Evolutionary conservation across 2,888 invertebrate species (phyloP).

Genomic region (Lasioglossum lativentre): DNA sequence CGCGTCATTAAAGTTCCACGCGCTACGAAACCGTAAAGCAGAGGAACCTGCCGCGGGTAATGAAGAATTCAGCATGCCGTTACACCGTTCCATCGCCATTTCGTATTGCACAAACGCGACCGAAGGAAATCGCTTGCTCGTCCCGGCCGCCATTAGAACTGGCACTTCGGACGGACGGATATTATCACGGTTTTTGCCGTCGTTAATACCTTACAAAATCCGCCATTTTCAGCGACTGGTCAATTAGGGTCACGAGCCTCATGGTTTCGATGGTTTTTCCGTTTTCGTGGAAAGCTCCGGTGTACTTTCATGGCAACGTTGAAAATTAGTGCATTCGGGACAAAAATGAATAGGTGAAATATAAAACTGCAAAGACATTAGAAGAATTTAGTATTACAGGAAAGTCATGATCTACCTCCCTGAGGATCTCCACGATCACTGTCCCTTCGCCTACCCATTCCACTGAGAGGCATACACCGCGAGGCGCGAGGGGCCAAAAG

Average conservation of each 20-base stretch:
- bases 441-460: too few relatives aligned
- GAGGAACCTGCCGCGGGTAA: conserved; percentile 33
- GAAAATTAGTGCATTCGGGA: too few relatives aligned
- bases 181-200: background rate
- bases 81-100: conserved; percentile 37
- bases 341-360: too few relatives aligned
- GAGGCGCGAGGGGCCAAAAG: too few relatives aligned
- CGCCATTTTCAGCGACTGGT: background rate
- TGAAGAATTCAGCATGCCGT: conserved; percentile 44
- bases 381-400: too few relatives aligned
- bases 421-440: too few relatives aligned
- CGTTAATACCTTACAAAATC: background rate
- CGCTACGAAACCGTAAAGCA: conserved; percentile 40
- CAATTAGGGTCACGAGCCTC: background rate
- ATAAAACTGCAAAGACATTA: too few relatives aligned
- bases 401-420: too few relatives aligned
- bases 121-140: conserved; percentile 1
- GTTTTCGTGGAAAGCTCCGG: background rate
- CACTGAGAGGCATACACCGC: too few relatives aligned
- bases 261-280: background rate
- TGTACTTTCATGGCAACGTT: too few relatives aligned
- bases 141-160: background rate
- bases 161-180: background rate
- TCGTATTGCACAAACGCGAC: conserved; percentile 12
- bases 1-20: conserved; percentile 45